A percentile compares a stretch with the other conserved stretches of the same genome.
Conservation (phyloP, 2,888 invertebrate species). For the Hesperia comma region DNA sequence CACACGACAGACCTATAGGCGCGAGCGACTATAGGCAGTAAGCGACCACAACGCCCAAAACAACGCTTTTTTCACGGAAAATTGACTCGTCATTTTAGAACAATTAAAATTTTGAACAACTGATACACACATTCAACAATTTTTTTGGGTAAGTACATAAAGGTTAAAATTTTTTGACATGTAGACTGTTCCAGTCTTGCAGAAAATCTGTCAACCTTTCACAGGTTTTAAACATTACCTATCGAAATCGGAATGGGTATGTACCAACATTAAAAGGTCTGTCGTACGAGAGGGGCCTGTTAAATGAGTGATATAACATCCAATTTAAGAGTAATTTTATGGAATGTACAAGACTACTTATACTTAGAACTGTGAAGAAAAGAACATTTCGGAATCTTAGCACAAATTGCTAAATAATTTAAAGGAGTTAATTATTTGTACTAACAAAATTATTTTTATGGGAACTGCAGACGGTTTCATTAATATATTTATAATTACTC, state of each 20-base stretch:
- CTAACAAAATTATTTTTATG: neutral
- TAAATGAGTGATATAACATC: neutral
- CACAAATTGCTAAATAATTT: neutral
- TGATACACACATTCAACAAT: too few species aligned
- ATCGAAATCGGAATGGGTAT: too few species aligned
- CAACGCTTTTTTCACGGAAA: too few species aligned
- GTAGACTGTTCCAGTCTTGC: too few species aligned
- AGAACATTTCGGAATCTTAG: neutral
- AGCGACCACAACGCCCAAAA: too few species aligned
- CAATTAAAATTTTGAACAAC: too few species aligned
- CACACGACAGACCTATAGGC: neutral
- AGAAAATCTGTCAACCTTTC: too few species aligned
- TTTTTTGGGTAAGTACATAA: too few species aligned
- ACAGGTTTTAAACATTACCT: too few species aligned
- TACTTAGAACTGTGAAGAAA: constrained; percentile 19
- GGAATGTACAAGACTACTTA: constrained; percentile 58
- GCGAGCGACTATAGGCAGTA: too few species aligned
- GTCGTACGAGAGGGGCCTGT: constrained; percentile 3
- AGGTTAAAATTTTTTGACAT: too few species aligned
- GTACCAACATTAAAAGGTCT: neutral
- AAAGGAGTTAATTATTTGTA: neutral
- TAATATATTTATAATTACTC: constrained; percentile 11
- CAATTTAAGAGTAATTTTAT: constrained; percentile 41
- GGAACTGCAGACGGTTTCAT: constrained; percentile 1
- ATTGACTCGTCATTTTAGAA: too few species aligned